Conservation (phyloP, 2,888 invertebrate genomes). For the Bellardia pandia region DNA sequence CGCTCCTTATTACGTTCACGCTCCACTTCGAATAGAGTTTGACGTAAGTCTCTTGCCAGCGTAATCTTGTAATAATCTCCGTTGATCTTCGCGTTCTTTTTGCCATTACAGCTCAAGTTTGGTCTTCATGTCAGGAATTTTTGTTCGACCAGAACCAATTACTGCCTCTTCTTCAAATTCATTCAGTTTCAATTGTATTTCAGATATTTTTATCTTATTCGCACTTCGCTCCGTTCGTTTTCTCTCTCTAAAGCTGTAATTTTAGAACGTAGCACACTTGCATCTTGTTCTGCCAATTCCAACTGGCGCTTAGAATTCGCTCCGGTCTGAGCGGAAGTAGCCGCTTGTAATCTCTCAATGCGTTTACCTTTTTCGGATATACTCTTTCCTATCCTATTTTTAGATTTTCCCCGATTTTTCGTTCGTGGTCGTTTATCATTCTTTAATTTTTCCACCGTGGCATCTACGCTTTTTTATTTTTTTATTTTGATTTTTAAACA, state of each 20-base stretch:
- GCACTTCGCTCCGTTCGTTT: conserved; percentile 93
- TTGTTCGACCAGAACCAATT: conserved; percentile 92
- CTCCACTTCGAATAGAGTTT: conserved; percentile 95
- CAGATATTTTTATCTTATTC: conserved; percentile 93
- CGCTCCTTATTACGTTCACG: conserved; percentile 95
- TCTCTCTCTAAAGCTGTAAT: conserved; percentile 89
- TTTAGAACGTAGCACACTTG: conserved; percentile 88
- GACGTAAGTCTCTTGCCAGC: conserved; percentile 93
- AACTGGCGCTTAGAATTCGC: conserved; percentile 88
- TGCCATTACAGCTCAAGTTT: conserved; percentile 97
- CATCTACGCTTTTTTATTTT: too few species aligned
- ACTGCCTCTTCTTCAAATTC: conserved; percentile 94
- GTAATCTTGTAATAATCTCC: conserved; percentile 95
- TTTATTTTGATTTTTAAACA: too few species aligned
- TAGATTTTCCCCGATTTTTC: too few species aligned
- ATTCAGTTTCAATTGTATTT: conserved; percentile 91
- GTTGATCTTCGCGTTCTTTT: conserved; percentile 96
- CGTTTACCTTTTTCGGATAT: conserved; percentile 93
- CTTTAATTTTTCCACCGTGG: too few species aligned
- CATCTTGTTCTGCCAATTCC: conserved; percentile 91
- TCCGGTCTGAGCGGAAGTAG: conserved; percentile 84
- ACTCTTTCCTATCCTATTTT: too few species aligned
- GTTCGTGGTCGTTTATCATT: too few species aligned
- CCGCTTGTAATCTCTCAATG: conserved; percentile 90
- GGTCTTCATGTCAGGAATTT: conserved; percentile 93